Evolutionary conservation across 2,888 invertebrate species (phyloP), one percentile per base, ranked within the genome.

Genomic region (Anthrax anthrax): DNA sequence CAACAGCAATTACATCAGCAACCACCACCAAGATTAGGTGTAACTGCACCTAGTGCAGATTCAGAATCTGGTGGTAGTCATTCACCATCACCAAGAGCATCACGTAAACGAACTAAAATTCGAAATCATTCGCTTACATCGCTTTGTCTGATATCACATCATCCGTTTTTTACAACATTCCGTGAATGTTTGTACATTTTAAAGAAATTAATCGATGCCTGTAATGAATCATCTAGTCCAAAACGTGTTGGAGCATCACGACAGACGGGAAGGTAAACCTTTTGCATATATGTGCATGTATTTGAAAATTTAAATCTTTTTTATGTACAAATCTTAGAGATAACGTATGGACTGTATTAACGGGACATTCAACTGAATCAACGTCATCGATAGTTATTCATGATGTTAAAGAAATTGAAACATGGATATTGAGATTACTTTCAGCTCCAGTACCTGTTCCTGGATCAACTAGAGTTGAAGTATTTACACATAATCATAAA

Each of bases 391-490:
- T 89, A 52, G 88, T 97, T 16, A 74, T 95, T 56, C 95, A 95
- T 67, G 96, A 97, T 69, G 91, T 98, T 37, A 80, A 88, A 56
- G 96, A 97, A 72, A 91, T 99, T 54, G 98, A 99, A 71, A 97
- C 95, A 9, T 99, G 98, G 97, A 96, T 98, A 57, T 72, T 98
- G 50, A 80, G 95, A 50, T 73, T 98, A 37, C 75, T 99, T 39
- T 96, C 95, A 54, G 89, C 97, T 47, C 98, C 98, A 4, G 97
- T 98, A 44, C 96, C 97, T 6, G 91, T 98, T 49, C 98, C 98
- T 34, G 91, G 92, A 47, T 94, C 92, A 71, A 98, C 98, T 13
- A 79, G 88, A 64, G 69, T 77, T 42, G 77, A 78, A 63, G 70
- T 67, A 27, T 39, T 32, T 37, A 38, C 39, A 42, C 27, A 14